Percentiles rank a stretch among this genome's conserved stretches.
Conservation (phyloP, 2,113 vertebrate species). For the Lepidothrix coronata region DNA sequence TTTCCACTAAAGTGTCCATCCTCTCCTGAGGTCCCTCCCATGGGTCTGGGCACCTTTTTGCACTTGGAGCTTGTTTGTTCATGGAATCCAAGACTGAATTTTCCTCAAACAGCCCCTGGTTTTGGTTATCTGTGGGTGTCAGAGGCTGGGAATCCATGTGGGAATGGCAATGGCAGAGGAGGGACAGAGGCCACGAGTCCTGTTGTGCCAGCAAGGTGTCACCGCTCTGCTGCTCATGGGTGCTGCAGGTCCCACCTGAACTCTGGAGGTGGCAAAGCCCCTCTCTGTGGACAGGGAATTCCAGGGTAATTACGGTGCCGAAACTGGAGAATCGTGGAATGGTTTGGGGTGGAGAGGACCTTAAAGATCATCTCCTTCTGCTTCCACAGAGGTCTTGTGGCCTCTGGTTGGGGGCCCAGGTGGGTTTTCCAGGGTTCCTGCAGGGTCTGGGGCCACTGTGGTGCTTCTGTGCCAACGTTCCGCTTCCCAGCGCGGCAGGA, state of each 20-base stretch:
- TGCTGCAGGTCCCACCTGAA: not conserved
- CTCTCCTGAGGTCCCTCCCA: too few relatives aligned
- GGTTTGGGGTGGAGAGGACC: not conserved
- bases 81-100: rapidly evolving
- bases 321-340: not conserved
- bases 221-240: rapidly evolving
- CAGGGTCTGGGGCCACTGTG: not conserved
- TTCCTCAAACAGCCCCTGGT: not conserved
- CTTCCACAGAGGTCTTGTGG: not conserved
- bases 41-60: not conserved
- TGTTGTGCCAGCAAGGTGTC: rapidly evolving
- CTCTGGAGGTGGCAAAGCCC: not conserved
- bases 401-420: not conserved
- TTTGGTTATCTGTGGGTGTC: rapidly evolving
- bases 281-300: not conserved
- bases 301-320: too few relatives aligned
- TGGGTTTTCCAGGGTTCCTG: not conserved
- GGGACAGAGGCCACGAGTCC: too few relatives aligned
- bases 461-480: not conserved
- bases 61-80: rapidly evolving
- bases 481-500: not conserved
- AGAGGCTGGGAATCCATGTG: not conserved
- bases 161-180: not conserved
- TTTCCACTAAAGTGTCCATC: rapidly evolving
- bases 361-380: not conserved